These are phyloP conservation scores for Corythucha ciliata DNA, from an alignment of 2,888 invertebrate genomes.

Conservation along the genomic window DNA sequence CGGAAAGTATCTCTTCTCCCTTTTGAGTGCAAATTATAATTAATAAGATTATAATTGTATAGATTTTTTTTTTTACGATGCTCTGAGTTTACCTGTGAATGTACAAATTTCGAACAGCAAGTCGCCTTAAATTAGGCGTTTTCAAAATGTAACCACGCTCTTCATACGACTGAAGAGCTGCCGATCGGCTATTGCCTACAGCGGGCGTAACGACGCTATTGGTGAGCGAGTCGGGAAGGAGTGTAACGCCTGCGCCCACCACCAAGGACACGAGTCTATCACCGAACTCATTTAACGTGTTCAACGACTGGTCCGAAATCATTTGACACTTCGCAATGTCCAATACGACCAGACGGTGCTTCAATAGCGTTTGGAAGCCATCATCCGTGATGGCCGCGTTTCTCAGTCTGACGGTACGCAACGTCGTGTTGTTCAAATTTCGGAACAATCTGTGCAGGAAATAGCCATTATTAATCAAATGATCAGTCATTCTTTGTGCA, in stretches of 20 bases:
- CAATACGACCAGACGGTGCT: constrained; percentile 63
- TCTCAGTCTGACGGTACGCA: constrained; percentile 59
- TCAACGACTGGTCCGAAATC: constrained; percentile 54
- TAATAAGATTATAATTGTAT: neutral
- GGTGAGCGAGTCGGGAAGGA: constrained; percentile 46
- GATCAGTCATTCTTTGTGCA: too few relatives aligned
- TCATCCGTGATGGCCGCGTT: constrained; percentile 62
- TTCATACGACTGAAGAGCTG: constrained; percentile 27
- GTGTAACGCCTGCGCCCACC: constrained; percentile 57
- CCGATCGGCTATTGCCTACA: constrained; percentile 15
- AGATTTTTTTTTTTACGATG: too few relatives aligned
- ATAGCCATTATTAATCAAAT: too few relatives aligned
- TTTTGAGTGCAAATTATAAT: neutral
- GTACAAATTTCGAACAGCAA: constrained; percentile 50
- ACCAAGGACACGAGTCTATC: constrained; percentile 59
- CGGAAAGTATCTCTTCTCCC: constrained; percentile 38
- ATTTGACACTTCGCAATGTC: constrained; percentile 65
- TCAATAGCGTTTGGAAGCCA: constrained; percentile 59
- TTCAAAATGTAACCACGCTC: constrained; percentile 47
- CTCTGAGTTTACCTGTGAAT: constrained; percentile 30
- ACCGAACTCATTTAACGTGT: constrained; percentile 58
- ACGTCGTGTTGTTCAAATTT: constrained; percentile 55
- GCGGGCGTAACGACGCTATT: constrained; percentile 20
- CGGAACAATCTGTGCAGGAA: constrained; percentile 60
- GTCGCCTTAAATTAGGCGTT: constrained; percentile 50